Conservation (phyloP, 1,140 invertebrate genomes). For the Heliothis subflexa region DNA sequence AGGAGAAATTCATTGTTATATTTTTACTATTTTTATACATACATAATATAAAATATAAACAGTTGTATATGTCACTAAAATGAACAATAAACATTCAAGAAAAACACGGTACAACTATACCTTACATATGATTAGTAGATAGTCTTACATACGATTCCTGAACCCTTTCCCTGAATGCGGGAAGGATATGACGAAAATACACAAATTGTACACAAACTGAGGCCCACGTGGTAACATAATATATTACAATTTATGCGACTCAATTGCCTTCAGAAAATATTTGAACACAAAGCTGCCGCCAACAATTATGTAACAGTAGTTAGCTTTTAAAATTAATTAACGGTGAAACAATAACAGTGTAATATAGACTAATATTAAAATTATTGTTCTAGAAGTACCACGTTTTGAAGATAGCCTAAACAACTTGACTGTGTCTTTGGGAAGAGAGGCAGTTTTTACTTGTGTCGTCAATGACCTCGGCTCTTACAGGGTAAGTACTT, state of each 20-base stretch:
- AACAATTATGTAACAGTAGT: background rate
- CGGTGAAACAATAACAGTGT: constrained; percentile 26
- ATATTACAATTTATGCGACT: constrained; percentile 2
- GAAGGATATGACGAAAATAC: background rate
- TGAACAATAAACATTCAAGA: no score
- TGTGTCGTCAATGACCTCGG: constrained; percentile 93
- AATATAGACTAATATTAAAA: constrained; percentile 36
- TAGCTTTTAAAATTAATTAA: constrained; percentile 8
- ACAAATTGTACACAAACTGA: background rate
- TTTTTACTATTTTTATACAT: no score
- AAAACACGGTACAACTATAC: no score
- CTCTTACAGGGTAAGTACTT: constrained; percentile 90
- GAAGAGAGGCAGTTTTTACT: constrained; percentile 92
- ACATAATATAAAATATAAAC: no score
- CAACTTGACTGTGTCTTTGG: constrained; percentile 92
- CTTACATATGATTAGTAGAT: no score
- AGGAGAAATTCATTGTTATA: no score
- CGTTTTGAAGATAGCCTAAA: constrained; percentile 92
- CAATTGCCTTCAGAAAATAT: constrained; percentile 4
- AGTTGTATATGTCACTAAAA: no score
- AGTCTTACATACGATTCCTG: background rate
- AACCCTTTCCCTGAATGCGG: background rate
- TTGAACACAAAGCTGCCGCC: background rate
- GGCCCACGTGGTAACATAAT: background rate
- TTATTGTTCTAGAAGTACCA: constrained; percentile 85